Evolutionary conservation across 1,140 invertebrate species (phyloP).

Genomic region (Hylaeus anthracinus): DNA sequence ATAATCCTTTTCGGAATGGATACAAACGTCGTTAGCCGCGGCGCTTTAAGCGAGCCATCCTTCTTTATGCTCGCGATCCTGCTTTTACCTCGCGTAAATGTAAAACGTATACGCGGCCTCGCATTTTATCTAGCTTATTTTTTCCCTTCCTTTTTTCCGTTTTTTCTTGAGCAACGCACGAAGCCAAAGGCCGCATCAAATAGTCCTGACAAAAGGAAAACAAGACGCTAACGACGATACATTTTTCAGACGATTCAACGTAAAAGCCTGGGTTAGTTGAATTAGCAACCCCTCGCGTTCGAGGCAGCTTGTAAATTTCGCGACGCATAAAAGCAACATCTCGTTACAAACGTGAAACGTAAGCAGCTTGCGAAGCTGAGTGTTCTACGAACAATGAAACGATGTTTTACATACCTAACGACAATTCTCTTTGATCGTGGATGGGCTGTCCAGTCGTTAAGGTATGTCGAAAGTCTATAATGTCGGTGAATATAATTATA

Average conservation of each 20-base stretch:
- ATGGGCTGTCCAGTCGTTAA: no score
- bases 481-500: no score
- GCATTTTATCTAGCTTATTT: not conserved
- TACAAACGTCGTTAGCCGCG: slow-evolving; percentile 24
- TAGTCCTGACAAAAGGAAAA: not conserved
- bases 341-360: not conserved
- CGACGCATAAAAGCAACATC: not conserved
- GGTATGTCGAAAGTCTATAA: no score
- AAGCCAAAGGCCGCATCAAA: slow-evolving; percentile 4
- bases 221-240: slow-evolving; percentile 1
- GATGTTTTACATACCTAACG: no score
- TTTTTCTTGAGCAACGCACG: no score
- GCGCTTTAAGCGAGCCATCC: slow-evolving; percentile 10
- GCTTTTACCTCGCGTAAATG: not conserved
- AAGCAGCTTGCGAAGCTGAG: no score
- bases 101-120: not conserved
- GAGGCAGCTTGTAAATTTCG: not conserved
- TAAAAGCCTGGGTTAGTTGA: not conserved
- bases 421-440: no score
- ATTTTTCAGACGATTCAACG: slow-evolving; percentile 6
- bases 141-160: no score
- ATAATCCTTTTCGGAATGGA: not conserved
- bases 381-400: no score
- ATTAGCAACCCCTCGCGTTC: not conserved
- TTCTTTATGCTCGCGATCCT: not conserved